phyloP scores from a whole-genome alignment of 2,113 vertebrate species.

The Sorex araneus region DNA sequence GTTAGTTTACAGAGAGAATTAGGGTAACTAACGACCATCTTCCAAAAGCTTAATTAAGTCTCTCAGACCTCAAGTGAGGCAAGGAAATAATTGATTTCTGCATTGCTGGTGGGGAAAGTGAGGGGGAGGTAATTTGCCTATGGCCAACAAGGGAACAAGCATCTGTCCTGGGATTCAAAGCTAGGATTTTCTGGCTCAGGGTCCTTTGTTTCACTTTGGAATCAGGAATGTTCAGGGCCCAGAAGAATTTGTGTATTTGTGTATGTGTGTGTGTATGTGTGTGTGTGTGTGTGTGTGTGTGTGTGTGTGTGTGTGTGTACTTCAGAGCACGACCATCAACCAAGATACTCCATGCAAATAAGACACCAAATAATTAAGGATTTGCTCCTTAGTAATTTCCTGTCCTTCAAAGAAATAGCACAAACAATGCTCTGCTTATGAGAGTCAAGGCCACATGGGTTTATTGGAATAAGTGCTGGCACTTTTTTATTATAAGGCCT shows the following conservation, averaged over 20 bases:
- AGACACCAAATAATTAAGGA: constrained; percentile 75
- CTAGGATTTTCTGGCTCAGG: constrained; percentile 52
- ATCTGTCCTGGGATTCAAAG: constrained; percentile 75
- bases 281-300: too few relatives aligned
- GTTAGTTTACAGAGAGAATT: constrained; percentile 81
- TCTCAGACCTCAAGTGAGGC: constrained; percentile 78
- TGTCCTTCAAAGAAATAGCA: constrained; percentile 66
- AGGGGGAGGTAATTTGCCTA: constrained; percentile 70
- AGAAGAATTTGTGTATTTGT: constrained; percentile 42
- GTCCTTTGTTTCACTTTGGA: constrained; percentile 75
- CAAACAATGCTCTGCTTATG: constrained; percentile 13
- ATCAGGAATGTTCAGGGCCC: constrained; percentile 57
- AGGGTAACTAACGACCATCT: constrained; percentile 81
- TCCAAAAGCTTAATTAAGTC: constrained; percentile 85
- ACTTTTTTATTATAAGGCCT: too few relatives aligned
- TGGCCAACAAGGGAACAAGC: constrained; percentile 62
- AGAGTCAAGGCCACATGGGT: not conserved
- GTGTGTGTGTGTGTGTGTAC: not conserved
- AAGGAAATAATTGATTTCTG: constrained; percentile 81
- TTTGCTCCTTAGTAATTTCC: constrained; percentile 68
- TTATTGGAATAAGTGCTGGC: constrained; percentile 57
- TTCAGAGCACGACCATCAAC: constrained; percentile 46
- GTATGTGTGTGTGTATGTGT: not conserved
- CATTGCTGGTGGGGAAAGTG: constrained; percentile 71
- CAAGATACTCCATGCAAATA: constrained; percentile 60